Conservation (phyloP, 2,888 invertebrate genomes). For the Andrena marginata region DNA sequence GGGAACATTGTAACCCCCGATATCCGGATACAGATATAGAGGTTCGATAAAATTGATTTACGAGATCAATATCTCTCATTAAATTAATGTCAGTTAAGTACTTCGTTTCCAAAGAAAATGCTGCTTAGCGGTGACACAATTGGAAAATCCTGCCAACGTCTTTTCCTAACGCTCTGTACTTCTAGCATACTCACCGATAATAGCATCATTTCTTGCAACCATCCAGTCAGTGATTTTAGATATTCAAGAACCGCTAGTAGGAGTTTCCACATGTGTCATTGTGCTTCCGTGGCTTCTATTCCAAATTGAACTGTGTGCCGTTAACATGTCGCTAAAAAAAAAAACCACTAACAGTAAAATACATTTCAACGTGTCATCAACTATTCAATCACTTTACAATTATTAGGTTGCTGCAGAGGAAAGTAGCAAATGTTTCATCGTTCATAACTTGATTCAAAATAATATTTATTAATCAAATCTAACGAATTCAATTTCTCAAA, state of each 20-base stretch:
- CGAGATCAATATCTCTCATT: conserved; percentile 32
- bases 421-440: too few species aligned
- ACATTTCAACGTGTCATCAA: neutral
- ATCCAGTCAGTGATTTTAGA: conserved; percentile 26
- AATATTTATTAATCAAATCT: too few species aligned
- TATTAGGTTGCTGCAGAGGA: too few species aligned
- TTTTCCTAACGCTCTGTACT: conserved; percentile 24
- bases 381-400: neutral
- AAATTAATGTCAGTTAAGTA: conserved; percentile 1
- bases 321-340: neutral
- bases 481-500: too few species aligned
- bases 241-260: conserved; percentile 29
- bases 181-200: conserved; percentile 13
- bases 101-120: conserved; percentile 27
- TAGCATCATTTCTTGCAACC: conserved; percentile 35
- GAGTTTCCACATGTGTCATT: conserved; percentile 69
- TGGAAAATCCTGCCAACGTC: conserved; percentile 61
- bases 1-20: neutral
- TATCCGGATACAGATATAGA: conserved; percentile 43
- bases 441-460: too few species aligned
- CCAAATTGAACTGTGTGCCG: neutral
- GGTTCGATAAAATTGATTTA: conserved; percentile 23
- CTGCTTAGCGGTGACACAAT: conserved; percentile 55
- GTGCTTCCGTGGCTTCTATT: conserved; percentile 19
- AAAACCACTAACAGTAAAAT: neutral